Evolutionary conservation across 2,797 vertebrate species (phyloP).

Genomic region (Trichosurus vulpecula): DNA sequence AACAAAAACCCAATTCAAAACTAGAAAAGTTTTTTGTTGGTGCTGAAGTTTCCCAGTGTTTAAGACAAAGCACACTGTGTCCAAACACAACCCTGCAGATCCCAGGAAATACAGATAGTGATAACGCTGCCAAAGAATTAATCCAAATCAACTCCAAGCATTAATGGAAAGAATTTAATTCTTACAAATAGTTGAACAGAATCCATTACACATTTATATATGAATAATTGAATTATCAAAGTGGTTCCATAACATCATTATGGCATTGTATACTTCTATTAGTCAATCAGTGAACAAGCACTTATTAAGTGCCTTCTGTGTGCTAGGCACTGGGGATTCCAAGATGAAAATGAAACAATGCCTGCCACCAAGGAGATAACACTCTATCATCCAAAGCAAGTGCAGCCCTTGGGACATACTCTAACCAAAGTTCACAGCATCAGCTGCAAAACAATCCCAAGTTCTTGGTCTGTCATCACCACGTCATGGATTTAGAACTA

Average conservation of each 20-base stretch:
- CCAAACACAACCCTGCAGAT: slow-evolving; percentile 18
- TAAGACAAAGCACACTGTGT: slow-evolving; percentile 27
- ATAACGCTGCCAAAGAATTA: background rate
- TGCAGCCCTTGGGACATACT: background rate
- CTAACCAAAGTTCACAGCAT: background rate
- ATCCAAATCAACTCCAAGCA: slow-evolving; percentile 20
- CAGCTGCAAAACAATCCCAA: background rate
- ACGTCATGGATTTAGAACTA: background rate
- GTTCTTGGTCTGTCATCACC: background rate
- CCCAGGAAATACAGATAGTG: background rate
- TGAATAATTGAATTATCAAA: background rate
- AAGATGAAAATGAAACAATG: background rate
- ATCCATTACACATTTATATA: background rate
- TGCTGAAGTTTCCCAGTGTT: slow-evolving; percentile 22
- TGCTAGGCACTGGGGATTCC: background rate
- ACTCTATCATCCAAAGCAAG: background rate
- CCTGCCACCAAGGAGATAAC: background rate
- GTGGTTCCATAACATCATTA: background rate
- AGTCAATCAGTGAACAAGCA: background rate
- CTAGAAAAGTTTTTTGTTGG: slow-evolving; percentile 31
- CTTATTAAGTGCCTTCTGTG: background rate
- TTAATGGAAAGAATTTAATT: slow-evolving; percentile 23
- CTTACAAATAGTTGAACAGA: background rate
- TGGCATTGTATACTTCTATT: background rate
- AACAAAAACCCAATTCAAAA: background rate